Percentiles rank a stretch among this genome's conserved stretches.
Evolutionary conservation across 2,113 vertebrate species (phyloP).

Genomic region (Forbesichthys papilliferus): DNA sequence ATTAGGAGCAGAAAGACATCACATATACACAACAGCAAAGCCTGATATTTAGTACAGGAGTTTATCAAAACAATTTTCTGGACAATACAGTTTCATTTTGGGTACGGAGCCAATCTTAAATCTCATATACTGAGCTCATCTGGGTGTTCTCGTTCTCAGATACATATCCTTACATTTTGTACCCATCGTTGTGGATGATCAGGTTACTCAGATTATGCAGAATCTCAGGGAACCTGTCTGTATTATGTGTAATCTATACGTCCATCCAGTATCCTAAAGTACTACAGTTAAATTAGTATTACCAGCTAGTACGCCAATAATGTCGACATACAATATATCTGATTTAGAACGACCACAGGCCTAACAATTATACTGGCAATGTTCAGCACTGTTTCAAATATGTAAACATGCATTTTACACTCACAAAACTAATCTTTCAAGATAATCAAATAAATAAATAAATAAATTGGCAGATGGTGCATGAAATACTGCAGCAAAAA

Average conservation of each 20-base stretch:
- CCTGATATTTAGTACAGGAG: constrained; percentile 61
- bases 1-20: constrained; percentile 25
- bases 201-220: not conserved
- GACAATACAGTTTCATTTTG: constrained; percentile 43
- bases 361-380: constrained; percentile 37
- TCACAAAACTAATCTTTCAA: constrained; percentile 28
- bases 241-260: constrained; percentile 10
- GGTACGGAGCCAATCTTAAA: constrained; percentile 27
- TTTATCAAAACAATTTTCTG: constrained; percentile 58
- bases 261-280: not conserved
- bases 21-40: constrained; percentile 68
- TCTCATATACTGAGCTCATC: constrained; percentile 20
- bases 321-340: not conserved
- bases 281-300: not conserved
- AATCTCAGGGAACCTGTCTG: not conserved
- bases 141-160: no score
- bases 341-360: constrained; percentile 18
- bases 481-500: constrained; percentile 48
- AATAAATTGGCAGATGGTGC: constrained; percentile 17
- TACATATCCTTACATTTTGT: no score
- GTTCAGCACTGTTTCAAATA: constrained; percentile 49
- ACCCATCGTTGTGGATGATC: not conserved
- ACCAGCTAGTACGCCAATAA: not conserved
- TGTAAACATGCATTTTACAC: constrained; percentile 73
- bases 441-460: constrained; percentile 40